Evolutionary conservation across 2,113 vertebrate species (phyloP), one percentile per base, ranked within the genome.

Genomic region (Pipra filicauda): DNA sequence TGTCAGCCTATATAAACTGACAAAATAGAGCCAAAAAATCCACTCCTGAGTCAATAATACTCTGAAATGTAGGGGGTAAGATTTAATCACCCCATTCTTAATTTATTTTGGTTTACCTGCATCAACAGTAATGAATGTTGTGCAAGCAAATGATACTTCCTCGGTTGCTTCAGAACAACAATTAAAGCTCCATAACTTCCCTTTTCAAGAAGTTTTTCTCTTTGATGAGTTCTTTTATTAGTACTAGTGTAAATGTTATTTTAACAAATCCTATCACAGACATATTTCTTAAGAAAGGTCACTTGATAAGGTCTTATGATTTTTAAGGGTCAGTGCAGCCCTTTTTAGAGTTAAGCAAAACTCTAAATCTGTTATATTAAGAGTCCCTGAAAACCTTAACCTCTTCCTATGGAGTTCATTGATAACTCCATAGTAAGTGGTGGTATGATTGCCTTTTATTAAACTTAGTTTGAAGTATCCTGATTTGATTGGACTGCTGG

Each of bases 1-100:
- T 95, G 83, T 67, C 91, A 94, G 71, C 19, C 81, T 96, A 54
- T 72, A 96, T 73, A 91, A 88, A 95, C 14, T 79, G 66, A 85
- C 82, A 88, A 80, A 93, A 89, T 64, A 57, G 76, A 97, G 88
- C 46, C 48, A 65, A 95, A 73, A 77, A 88, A 88, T 69, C 64
- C 20, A 85, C 65, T 91, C 41, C 78, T 85, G 88, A 90, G 85
- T 84, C 88, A 88, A 61, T 62, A 94, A 67, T 54, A 57, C 26
- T 73, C n/a, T 58, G 51, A 92, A 93, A 89, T 30, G 49, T 37
- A 72, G 43, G 55, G 82, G 39, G 16, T 66, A 72, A 95, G 48
- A 86, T 66, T 85, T 91, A 79, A 91, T 64, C 67, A 91, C 14
- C 4, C 33, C 6, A 14, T 81, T 87, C 70, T 85, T 75, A 80